A percentile compares a stretch with the other conserved stretches of the same genome.
Evolutionary conservation across 2,113 vertebrate species (phyloP).

Genomic region (Callospermophilus lateralis): DNA sequence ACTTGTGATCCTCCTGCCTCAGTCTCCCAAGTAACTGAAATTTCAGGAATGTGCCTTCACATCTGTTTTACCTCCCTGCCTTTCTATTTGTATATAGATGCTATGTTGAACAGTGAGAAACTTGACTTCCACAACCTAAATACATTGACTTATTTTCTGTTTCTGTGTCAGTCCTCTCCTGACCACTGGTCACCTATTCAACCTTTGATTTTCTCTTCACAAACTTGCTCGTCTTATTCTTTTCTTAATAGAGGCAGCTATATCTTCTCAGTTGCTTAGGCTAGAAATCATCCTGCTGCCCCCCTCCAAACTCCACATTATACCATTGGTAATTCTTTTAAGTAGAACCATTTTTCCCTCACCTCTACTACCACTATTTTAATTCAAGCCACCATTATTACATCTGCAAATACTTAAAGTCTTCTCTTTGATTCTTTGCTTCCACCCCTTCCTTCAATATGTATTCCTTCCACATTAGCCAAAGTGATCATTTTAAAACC

Average conservation of each 20-base stretch:
- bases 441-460: neutral
- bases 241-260: neutral
- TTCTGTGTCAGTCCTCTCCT: neutral
- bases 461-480: neutral
- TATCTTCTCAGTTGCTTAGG: neutral
- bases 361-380: neutral
- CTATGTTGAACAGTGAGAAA: neutral
- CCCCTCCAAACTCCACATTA: neutral
- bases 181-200: neutral
- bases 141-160: neutral
- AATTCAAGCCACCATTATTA: neutral
- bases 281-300: neutral
- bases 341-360: neutral
- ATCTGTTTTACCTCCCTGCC: neutral
- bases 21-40: neutral
- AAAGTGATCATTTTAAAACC: conserved; percentile 24
- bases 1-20: neutral
- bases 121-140: neutral
- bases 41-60: neutral
- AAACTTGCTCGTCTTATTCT: neutral
- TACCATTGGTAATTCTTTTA: conserved; percentile 22
- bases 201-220: neutral
- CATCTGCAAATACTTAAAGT: neutral
- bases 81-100: conserved; percentile 19
- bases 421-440: neutral